These are phyloP conservation scores for Sitodiplosis mosellana DNA, from an alignment of 1,140 invertebrate species.

Conservation along the genomic window DNA sequence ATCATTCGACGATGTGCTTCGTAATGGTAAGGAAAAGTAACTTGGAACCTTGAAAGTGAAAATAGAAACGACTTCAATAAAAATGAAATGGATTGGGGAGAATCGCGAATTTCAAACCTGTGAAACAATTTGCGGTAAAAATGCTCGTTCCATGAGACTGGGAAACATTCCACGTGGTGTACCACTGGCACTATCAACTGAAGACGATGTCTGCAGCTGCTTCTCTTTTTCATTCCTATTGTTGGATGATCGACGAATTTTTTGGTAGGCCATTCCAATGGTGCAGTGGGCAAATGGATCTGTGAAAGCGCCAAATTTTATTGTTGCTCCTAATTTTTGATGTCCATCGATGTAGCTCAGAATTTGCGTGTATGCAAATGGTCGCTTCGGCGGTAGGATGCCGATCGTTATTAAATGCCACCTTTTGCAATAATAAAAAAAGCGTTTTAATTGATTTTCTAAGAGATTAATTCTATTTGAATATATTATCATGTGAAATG, in stretches of 20 bases:
- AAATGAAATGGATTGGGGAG: too few species aligned
- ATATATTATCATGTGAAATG: too few species aligned
- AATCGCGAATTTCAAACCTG: constrained; percentile 18
- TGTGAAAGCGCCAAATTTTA: constrained; percentile 37
- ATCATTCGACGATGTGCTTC: constrained; percentile 23
- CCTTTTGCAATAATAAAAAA: constrained; percentile 3
- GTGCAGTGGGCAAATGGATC: constrained; percentile 33
- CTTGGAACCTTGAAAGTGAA: constrained; percentile 23
- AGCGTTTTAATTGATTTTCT: too few species aligned
- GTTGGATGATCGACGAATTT: not conserved
- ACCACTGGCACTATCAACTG: constrained; percentile 16
- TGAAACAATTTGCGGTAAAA: constrained; percentile 11
- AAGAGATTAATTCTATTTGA: too few species aligned
- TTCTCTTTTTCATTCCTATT: not conserved
- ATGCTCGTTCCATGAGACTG: constrained; percentile 20
- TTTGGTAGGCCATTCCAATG: constrained; percentile 25
- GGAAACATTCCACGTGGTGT: constrained; percentile 22
- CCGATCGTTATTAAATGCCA: constrained; percentile 43
- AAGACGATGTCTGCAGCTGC: constrained; percentile 5
- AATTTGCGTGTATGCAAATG: constrained; percentile 41
- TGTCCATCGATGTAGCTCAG: constrained; percentile 40
- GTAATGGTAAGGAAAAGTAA: constrained; percentile 27
- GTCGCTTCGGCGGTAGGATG: constrained; percentile 33
- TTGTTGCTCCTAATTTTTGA: constrained; percentile 29
- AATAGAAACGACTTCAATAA: too few species aligned